Base-by-base conservation (phyloP, 2,888 invertebrate genomes). In the Pollenia labialis region DNA sequence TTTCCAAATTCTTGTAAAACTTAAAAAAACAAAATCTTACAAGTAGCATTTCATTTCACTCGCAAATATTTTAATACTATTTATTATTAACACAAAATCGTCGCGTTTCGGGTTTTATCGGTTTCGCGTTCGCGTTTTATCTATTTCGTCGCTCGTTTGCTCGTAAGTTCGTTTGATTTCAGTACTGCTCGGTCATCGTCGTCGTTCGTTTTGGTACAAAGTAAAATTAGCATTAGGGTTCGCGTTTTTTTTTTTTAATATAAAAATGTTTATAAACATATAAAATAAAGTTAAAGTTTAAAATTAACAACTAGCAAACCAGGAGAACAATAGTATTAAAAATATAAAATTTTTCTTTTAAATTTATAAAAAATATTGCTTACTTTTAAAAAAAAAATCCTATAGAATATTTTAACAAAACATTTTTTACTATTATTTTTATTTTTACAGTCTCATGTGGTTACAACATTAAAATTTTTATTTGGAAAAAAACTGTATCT, bases 21-120 rank as follows among this genome's bases (percentile, higher is more conserved):
- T 4, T 1, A 60, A 7, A 18, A 46, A 18, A 12, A 32, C 0
- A 50, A 9, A 50, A 42, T 42, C 1, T 42, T 14, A 52, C 4
- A 32, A 32, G 32, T 32, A 64, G 9, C n/a, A 71, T 66, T 66
- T 66, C 42, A 42, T 56, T 52, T 69, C 4, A 12, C 44, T 81
- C 74, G 80, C 85, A 82, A 74, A 85, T 87, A 81, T 74, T 85
- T 88, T 69, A 79, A 74, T 62, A 69, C 76, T 84, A 75, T 83
- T 79, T 42, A 69, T 44, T 16, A 64, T 42, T 50, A n/a, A 23
- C 72, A 72, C n/a, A 69, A 23, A 80, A 69, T 89, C 90, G 90
- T 90, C 91, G 91, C 91, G 91, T 91, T 89, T 91, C 92, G 92
- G 91, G 91, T 90, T 90, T 82, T 89, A 89, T 91, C 92, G 91